Conservation (phyloP, 2,888 invertebrate species). For the Acleris sparsana region DNA sequence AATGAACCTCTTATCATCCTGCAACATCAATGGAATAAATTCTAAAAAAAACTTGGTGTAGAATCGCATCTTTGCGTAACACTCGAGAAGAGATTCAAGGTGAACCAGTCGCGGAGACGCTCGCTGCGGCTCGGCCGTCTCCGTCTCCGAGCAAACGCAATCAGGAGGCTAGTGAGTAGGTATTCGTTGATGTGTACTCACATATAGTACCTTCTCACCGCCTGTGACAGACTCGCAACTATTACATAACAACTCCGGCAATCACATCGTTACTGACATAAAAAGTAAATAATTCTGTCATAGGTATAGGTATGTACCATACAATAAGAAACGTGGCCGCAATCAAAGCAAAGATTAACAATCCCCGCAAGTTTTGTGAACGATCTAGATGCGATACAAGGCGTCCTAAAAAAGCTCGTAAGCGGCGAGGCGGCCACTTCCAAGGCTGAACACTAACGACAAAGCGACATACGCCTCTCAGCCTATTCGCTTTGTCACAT, state of each 20-base stretch:
- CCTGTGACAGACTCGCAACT: constrained; percentile 44
- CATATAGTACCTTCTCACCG: constrained; percentile 40
- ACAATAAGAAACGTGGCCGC: constrained; percentile 9
- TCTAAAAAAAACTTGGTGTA: constrained; percentile 39
- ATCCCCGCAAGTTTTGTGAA: constrained; percentile 12
- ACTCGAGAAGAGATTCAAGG: constrained; percentile 71
- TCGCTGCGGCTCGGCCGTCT: constrained; percentile 23
- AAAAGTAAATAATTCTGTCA: constrained; percentile 26
- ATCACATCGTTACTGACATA: constrained; percentile 44
- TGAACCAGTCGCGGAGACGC: constrained; percentile 61
- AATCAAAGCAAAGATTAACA: constrained; percentile 8
- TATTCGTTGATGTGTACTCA: constrained; percentile 23
- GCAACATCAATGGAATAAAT: constrained; percentile 19
- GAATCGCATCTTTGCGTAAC: constrained; percentile 59
- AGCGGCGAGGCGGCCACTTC: constrained; percentile 21
- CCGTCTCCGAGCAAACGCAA: constrained; percentile 29
- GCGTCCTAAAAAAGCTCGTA: constrained; percentile 33
- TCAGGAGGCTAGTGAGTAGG: constrained; percentile 3
- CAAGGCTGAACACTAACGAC: constrained; percentile 33
- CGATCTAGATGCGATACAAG: constrained; percentile 12
- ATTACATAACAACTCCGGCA: constrained; percentile 50
- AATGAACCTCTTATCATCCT: constrained; percentile 26
- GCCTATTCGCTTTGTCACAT: constrained; percentile 22
- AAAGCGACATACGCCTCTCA: constrained; percentile 28
- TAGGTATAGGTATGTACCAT: background rate